Base-by-base conservation (phyloP, 2,797 vertebrate species). In the Eospalax fontanierii region DNA sequence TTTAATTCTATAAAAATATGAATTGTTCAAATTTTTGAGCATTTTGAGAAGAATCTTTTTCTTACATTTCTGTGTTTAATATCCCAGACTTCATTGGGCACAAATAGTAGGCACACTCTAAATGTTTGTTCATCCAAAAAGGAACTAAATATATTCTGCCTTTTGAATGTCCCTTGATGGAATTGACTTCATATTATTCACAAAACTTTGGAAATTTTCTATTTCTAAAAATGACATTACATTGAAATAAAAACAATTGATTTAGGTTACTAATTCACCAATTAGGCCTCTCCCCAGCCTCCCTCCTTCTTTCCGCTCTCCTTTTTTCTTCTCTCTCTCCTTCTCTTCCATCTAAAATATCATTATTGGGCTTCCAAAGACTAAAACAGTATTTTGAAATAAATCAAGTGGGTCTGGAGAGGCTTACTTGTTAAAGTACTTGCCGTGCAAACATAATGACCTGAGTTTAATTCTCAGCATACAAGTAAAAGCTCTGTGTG, bases 221-320 rank as follows among this genome's bases (percentile, higher is more conserved):
- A 14, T 92, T 93, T 94, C 59, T 96, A 76, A 95, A 81, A 68
- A 33, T 81, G 19, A 63, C 74, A 43, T 73, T 57, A 87, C 16
- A 46, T 75, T 82, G 74, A 73, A 87, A 40, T 80, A 89, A 91
- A 63, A 83, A 30, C 24, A 87, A 30, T 24, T 75, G 63, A 26
- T 71, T 91, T 85, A 76, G 54, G 33, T 61, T 82, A 79, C 26
- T 38, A 16, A 11, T 30, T 78, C 6, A 46, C 43, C 75, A 66
- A 68, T 93, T 40, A 87, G 30, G 40, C 0, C 80, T 63, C 26
- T n/a, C 14, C 33, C 15, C 15, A 6, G 2, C 65, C 65, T n/a
- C 30, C 66, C 33, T 33, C 30, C 30, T 43, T 63, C 2, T 21
- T 8, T 22, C 43, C 6, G 15, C 16, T 33, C 26, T 19, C 7